Evolutionary conservation across 35 echinoderm and acorn worm genomes (phyloP), one percentile per base, ranked within the genome.

Genomic region (Chiridota heheva): DNA sequence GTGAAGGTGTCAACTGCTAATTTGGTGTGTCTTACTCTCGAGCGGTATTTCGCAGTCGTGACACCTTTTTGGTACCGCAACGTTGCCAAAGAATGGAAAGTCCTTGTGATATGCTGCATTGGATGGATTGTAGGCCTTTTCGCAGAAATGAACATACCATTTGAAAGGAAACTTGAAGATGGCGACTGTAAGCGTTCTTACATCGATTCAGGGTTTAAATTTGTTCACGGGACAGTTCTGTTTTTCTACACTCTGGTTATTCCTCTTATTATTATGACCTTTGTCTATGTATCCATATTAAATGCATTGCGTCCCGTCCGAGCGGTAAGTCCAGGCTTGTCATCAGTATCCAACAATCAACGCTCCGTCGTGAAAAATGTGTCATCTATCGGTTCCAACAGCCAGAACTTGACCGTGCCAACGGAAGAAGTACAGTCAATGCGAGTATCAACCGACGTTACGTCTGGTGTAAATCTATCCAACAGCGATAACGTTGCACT

Each of bases 41-140:
- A 93, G 35, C 69, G 90, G 12, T 79, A 70, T 7, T 70, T 68
- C 35, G 84, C 90, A 8, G 80, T 93, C 40, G 61, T 84, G 10
- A 44, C 83, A 47, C 84, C 90, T 16, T 88, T 82, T 30, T 75
- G 25, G 5, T 83, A 93, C 47, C 42, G 79, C 5, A 53, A 63
- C 27, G n/a, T 36, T 2, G 45, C 88, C 1, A 84, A 68, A 6
- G n/a, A 16, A 8, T 35, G 17, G 12, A n/a, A 48, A 32, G 85
- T 72, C 1, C 32, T 60, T 46, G 7, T 78, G 5, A 25, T 73
- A 13, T 64, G 66, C 10, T 22, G 78, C 0, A 20, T 80, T 4
- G 76, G 80, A 0, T 87, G 84, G 84, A 60, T 84, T 0, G 8
- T 82, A 12, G 90, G 90, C 0, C 60, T 68, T 24, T 24, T 71